These are phyloP conservation scores for Autographa pulchrina DNA, from an alignment of 2,888 invertebrate genomes.

Conservation along the genomic window DNA sequence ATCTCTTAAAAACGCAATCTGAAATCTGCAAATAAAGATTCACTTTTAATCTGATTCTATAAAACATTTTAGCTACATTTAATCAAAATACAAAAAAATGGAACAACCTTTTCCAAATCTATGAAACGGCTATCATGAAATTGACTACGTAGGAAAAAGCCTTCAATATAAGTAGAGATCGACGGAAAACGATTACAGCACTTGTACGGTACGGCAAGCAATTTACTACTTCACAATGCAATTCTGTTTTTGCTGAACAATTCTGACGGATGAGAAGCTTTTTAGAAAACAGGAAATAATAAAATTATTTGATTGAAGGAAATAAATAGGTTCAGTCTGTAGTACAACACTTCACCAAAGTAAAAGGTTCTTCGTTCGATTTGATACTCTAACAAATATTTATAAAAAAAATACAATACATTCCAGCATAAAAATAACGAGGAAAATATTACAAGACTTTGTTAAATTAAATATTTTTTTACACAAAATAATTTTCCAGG, in stretches of 20 bases:
- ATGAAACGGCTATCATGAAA: constrained; percentile 1
- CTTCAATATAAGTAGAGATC: constrained; percentile 26
- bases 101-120: not conserved
- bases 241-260: constrained; percentile 52
- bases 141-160: constrained; percentile 23
- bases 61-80: not conserved
- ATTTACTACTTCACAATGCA: constrained; percentile 61
- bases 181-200: constrained; percentile 46
- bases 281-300: constrained; percentile 27
- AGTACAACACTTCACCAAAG: not conserved
- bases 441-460: not conserved
- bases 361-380: not conserved
- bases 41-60: too few relatives aligned
- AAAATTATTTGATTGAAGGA: constrained; percentile 2
- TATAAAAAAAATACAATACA: not conserved
- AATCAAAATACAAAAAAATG: not conserved
- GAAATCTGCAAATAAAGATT: too few relatives aligned
- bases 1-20: too few relatives aligned
- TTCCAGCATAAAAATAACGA: not conserved
- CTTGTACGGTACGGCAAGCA: constrained; percentile 50
- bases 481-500: not conserved
- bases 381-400: not conserved
- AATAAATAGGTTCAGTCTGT: not conserved
- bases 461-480: not conserved
- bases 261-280: constrained; percentile 45